Evolutionary conservation across 1,140 invertebrate genomes (phyloP).

Genomic region (Drosophila tropicalis): DNA sequence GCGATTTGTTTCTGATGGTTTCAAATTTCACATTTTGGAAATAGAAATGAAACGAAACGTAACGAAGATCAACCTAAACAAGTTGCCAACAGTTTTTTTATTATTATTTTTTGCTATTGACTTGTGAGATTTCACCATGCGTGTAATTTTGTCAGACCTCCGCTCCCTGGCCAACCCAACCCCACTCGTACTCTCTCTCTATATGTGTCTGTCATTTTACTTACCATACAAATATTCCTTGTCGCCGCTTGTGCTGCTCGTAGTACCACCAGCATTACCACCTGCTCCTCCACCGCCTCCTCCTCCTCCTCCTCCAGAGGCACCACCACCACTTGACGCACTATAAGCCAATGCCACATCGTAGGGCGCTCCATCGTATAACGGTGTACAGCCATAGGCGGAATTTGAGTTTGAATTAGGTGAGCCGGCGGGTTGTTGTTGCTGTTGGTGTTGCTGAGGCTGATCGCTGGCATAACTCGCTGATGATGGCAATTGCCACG

Average conservation of each 20-base stretch:
- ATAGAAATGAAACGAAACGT: conserved; percentile 27
- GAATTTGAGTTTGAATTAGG: conserved; percentile 76
- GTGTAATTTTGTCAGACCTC: conserved; percentile 66
- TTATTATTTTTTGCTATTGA: conserved; percentile 56
- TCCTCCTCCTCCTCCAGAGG: conserved; percentile 16
- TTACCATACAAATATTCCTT: conserved; percentile 82
- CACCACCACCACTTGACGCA: conserved; percentile 11
- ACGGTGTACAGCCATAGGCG: conserved; percentile 66
- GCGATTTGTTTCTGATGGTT: conserved; percentile 38
- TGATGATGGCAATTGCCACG: conserved; percentile 53
- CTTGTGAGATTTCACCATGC: conserved; percentile 77
- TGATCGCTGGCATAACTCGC: conserved; percentile 53
- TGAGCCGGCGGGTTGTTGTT: conserved; percentile 67
- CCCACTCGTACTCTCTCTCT: neutral
- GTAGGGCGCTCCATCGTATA: conserved; percentile 74
- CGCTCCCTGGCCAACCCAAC: neutral
- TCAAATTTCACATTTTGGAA: conserved; percentile 68
- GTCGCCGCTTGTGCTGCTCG: conserved; percentile 45
- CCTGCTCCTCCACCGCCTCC: conserved; percentile 27
- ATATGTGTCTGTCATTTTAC: conserved; percentile 18
- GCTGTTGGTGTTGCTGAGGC: conserved; percentile 52
- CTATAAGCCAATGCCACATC: conserved; percentile 66
- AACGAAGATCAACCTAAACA: conserved; percentile 25
- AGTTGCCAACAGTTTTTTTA: conserved; percentile 28
- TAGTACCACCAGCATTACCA: conserved; percentile 16